A percentile compares a stretch with the other conserved stretches of the same genome.
phyloP scores from a whole-genome alignment of 2,888 invertebrate species.

The Eueremaeus valkanovi region DNA sequence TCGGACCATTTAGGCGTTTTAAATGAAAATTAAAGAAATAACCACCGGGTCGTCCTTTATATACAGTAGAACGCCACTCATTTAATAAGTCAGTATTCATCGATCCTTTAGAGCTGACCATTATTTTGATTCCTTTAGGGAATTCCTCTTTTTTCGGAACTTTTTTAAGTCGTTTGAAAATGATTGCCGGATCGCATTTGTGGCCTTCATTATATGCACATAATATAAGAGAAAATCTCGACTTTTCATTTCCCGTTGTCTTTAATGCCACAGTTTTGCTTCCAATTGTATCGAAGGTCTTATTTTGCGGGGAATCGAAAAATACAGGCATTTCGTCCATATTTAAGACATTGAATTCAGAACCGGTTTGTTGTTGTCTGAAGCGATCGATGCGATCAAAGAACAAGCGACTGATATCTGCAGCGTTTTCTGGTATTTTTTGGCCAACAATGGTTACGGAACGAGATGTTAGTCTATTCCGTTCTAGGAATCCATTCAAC shows the following conservation, averaged over 20 bases:
- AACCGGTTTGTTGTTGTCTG: background rate
- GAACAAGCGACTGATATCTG: background rate
- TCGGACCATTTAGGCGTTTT: background rate
- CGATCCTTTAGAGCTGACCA: constrained; percentile 1
- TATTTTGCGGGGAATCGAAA: constrained; percentile 15
- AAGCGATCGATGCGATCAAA: background rate
- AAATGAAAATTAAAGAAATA: background rate
- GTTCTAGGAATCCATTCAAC: background rate
- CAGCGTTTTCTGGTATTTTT: constrained; percentile 14
- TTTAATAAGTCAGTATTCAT: background rate
- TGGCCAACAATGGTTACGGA: constrained; percentile 16
- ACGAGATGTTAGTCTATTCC: background rate
- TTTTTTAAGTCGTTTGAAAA: constrained; percentile 25
- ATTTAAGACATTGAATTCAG: background rate
- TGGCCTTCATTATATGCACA: background rate
- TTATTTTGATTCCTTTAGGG: background rate
- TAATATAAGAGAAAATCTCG: constrained; percentile 19
- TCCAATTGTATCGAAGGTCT: constrained; percentile 10
- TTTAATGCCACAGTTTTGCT: background rate
- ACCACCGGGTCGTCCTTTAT: background rate
- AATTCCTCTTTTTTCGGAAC: background rate
- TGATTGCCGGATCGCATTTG: constrained; percentile 7
- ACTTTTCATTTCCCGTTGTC: constrained; percentile 31
- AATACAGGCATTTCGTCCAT: constrained; percentile 27
- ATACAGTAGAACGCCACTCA: background rate